phyloP scores from a whole-genome alignment of 1,140 invertebrate species.

The Ceratosolen fusciceps region DNA sequence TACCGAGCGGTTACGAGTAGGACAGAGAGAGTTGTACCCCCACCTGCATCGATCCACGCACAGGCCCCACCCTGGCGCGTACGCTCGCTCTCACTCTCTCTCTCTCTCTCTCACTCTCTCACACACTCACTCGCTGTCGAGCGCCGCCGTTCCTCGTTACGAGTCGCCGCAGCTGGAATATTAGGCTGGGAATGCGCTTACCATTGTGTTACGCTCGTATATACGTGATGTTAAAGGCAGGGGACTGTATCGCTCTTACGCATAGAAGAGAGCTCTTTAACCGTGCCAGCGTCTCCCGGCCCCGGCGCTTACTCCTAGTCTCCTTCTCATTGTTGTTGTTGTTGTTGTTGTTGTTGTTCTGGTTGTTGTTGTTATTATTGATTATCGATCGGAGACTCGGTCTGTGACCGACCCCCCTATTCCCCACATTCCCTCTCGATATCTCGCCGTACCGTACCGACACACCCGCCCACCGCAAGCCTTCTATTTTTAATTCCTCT shows the following conservation, averaged over 20 bases:
- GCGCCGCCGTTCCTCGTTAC: background rate
- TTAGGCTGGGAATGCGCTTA: conserved; percentile 18
- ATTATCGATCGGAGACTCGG: too few species aligned
- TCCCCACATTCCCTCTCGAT: too few species aligned
- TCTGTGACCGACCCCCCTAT: too few species aligned
- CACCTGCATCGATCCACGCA: conserved; percentile 46
- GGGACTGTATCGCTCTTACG: background rate
- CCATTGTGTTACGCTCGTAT: background rate
- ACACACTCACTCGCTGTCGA: background rate
- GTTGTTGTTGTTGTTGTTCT: too few species aligned
- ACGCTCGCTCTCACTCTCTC: background rate
- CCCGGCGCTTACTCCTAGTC: background rate
- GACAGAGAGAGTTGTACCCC: conserved; percentile 8
- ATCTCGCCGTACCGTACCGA: too few species aligned
- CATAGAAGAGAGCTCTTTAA: background rate
- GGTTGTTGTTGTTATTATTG: too few species aligned
- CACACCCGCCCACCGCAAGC: too few species aligned
- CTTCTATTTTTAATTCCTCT: conserved; percentile 4
- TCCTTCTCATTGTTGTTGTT: background rate
- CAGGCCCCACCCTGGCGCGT: conserved; percentile 35
- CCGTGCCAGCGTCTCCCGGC: background rate
- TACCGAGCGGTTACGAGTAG: background rate
- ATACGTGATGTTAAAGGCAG: background rate
- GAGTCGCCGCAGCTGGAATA: conserved; percentile 5
- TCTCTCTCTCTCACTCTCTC: background rate